Conservation (phyloP, 2,797 vertebrate genomes). For the Macroramphosus scolopax region DNA sequence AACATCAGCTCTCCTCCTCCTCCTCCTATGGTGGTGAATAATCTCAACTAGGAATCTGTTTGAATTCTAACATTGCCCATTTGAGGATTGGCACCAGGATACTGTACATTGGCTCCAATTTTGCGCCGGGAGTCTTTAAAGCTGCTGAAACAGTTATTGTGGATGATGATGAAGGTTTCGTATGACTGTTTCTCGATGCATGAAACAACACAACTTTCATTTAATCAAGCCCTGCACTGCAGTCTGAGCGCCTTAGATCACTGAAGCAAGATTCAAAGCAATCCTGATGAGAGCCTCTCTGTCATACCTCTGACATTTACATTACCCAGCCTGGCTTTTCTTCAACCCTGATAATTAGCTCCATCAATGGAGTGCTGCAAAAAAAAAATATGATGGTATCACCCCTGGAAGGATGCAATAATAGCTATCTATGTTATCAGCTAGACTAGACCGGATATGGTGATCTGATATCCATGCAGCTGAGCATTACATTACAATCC, state of each 20-base stretch:
- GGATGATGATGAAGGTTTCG: constrained; percentile 23
- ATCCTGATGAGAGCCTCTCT: constrained; percentile 42
- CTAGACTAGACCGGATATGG: constrained; percentile 6
- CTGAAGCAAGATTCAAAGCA: constrained; percentile 55
- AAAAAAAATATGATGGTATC: constrained; percentile 16
- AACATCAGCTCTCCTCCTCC: too few relatives aligned
- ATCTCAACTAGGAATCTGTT: too few relatives aligned
- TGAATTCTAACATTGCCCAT: too few relatives aligned
- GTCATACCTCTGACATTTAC: constrained; percentile 60
- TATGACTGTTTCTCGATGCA: constrained; percentile 46
- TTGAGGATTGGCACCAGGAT: too few relatives aligned
- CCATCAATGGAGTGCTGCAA: constrained; percentile 32
- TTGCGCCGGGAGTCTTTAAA: constrained; percentile 12
- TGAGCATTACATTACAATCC: constrained; percentile 1
- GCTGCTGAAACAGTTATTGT: constrained; percentile 38
- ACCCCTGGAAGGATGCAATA: constrained; percentile 25
- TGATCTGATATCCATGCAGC: constrained; percentile 34
- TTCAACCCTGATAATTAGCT: constrained; percentile 59
- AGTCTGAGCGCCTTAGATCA: constrained; percentile 59
- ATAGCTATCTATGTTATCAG: constrained; percentile 1
- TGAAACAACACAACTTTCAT: constrained; percentile 53
- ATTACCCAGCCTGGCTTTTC: constrained; percentile 50
- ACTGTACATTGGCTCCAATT: constrained; percentile 20
- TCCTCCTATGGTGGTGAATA: too few relatives aligned
- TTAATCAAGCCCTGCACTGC: constrained; percentile 38